Conservation (phyloP, 2,797 vertebrate species). For the Lateolabrax maculatus region DNA sequence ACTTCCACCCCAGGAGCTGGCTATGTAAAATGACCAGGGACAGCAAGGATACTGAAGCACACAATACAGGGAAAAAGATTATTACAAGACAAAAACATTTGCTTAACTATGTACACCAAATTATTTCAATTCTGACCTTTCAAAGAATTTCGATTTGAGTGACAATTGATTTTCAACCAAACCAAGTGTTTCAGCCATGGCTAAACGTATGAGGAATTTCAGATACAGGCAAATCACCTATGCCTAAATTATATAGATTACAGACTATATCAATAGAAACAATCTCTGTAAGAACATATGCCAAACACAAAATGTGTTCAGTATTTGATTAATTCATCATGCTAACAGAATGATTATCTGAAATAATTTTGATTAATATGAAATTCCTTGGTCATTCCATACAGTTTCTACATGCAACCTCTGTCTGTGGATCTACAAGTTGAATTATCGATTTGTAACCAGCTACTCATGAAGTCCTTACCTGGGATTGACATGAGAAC, state of each 20-base stretch:
- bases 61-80: slow-evolving; percentile 28
- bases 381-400: neutral
- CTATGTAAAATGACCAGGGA: slow-evolving; percentile 74
- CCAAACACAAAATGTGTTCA: neutral
- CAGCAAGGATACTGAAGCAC: slow-evolving; percentile 38
- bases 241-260: too few species aligned
- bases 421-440: slow-evolving; percentile 6
- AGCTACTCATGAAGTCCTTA: slow-evolving; percentile 46
- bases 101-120: slow-evolving; percentile 15
- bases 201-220: neutral
- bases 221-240: neutral
- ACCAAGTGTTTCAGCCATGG: neutral
- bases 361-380: neutral
- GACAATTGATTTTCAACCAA: slow-evolving; percentile 7
- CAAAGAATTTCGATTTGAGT: neutral
- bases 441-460: slow-evolving; percentile 58
- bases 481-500: slow-evolving; percentile 45
- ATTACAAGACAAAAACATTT: slow-evolving; percentile 38
- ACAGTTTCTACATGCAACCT: neutral
- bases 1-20: slow-evolving; percentile 62
- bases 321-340: too few species aligned
- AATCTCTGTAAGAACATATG: neutral
- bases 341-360: neutral
- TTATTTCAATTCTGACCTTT: slow-evolving; percentile 6
- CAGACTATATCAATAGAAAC: neutral